Conservation (phyloP, 2,888 invertebrate genomes). For the Unio delphinus region DNA sequence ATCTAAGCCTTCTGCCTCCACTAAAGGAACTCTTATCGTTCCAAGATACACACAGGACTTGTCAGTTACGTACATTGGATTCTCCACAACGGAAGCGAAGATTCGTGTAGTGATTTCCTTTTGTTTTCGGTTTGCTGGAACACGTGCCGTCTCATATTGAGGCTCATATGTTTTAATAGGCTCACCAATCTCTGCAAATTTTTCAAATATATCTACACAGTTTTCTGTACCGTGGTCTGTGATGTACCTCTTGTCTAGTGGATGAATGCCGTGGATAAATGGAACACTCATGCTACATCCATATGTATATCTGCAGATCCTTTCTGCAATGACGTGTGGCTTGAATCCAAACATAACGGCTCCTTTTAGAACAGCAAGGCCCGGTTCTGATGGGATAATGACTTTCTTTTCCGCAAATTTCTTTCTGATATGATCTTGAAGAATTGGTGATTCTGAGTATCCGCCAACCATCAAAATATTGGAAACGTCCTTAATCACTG, state of each 20-base stretch:
- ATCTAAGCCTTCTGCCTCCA: slow-evolving; percentile 13
- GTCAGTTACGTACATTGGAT: slow-evolving; percentile 27
- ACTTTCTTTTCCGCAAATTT: slow-evolving; percentile 23
- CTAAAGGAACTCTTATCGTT: slow-evolving; percentile 12
- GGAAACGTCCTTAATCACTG: slow-evolving; percentile 20
- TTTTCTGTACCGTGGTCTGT: slow-evolving; percentile 10
- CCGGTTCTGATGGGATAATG: slow-evolving; percentile 37
- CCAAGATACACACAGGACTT: slow-evolving; percentile 23
- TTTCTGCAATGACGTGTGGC: slow-evolving; percentile 24
- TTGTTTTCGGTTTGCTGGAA: slow-evolving; percentile 14
- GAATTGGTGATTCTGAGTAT: slow-evolving; percentile 32
- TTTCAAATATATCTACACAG: slow-evolving; percentile 28
- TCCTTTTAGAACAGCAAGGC: slow-evolving; percentile 35
- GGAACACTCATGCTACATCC: slow-evolving; percentile 19
- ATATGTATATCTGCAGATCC: slow-evolving; percentile 31
- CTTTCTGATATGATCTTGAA: slow-evolving; percentile 26
- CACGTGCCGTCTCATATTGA: slow-evolving; percentile 17
- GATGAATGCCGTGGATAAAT: slow-evolving; percentile 23
- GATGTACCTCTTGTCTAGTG: slow-evolving; percentile 20
- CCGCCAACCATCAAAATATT: slow-evolving; percentile 42
- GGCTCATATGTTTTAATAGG: slow-evolving; percentile 23
- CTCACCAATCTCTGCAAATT: slow-evolving; percentile 27
- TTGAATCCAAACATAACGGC: slow-evolving; percentile 40
- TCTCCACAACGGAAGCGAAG: slow-evolving; percentile 20
- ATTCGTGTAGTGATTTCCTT: slow-evolving; percentile 17